Base-by-base conservation (phyloP, 2,888 invertebrate genomes). In the Aporophyla lueneburgensis region DNA sequence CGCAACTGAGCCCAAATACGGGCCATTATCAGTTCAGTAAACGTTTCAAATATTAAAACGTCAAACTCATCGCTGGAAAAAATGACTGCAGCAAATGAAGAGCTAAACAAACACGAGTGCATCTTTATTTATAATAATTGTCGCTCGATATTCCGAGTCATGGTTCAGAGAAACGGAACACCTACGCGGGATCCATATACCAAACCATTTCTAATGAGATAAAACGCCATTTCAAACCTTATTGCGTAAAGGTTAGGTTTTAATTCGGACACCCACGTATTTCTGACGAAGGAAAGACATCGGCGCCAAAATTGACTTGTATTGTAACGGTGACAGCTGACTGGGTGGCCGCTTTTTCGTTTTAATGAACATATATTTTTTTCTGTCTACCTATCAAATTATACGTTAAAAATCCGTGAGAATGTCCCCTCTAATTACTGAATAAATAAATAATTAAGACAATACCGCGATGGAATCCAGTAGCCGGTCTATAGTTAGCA, bases 91-190 rank as follows among this genome's bases (percentile, higher is more conserved):
- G 92, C 94, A 94, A 96, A 96, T 96, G 95, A 96, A 96, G 95
- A 94, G 95, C 93, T 95, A 94, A 95, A 94, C 95, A 96, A 96
- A 96, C 92, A 96, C 84, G 93, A 93, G 92, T 92, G 91, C 87
- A 91, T 93, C 93, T 94, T 95, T 96, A 95, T 95, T 95, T 94
- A 95, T 94, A 93, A 95, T 96, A 95, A 96, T 96, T 95, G 94
- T 93, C 91, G 90, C 83, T 87, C 83, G 88, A 91, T 91, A 90
- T 89, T 88, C 92, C 95, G 87, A 94, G 96, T 96, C 96, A 96
- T 93, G 91, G 86, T 96, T 96, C 95, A 89, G 90, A 91, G 94
- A 93, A 96, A 94, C 86, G 93, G 96, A 96, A 96, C 96, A 95
- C 96, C 96, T 95, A 96, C 95, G 94, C 92, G 86, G 89, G 86